These are phyloP conservation scores for Thecophora atra DNA, from an alignment of 2,888 invertebrate genomes.

Conservation along the genomic window DNA sequence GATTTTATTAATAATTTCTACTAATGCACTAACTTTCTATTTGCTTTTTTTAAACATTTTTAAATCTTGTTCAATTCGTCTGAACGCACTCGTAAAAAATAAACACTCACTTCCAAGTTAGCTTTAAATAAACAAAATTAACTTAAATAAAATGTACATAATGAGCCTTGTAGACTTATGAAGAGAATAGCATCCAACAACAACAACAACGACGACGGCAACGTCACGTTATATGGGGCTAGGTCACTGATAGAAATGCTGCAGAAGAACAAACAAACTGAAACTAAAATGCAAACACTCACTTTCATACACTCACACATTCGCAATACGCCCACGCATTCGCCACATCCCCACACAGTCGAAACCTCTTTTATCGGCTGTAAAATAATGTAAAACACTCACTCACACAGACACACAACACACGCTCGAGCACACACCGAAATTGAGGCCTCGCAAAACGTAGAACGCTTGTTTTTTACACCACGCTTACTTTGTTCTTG, in stretches of 20 bases:
- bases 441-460: conserved; percentile 21
- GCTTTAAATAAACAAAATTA: not conserved
- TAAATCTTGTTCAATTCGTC: too few relatives aligned
- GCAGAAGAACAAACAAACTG: conserved; percentile 27
- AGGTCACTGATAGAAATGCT: conserved; percentile 50
- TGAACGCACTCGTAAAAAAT: too few relatives aligned
- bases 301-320: conserved; percentile 2
- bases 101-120: not conserved
- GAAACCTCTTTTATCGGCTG: too few relatives aligned
- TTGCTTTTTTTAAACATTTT: too few relatives aligned
- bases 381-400: not conserved
- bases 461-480: not conserved
- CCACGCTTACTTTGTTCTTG: not conserved
- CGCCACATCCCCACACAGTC: not conserved
- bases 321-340: not conserved
- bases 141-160: not conserved
- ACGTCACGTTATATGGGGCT: conserved; percentile 53
- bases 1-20: too few relatives aligned
- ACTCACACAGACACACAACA: conserved; percentile 5
- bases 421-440: not conserved
- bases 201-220: not conserved
- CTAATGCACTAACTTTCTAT: too few relatives aligned
- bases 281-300: conserved; percentile 16
- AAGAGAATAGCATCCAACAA: too few relatives aligned
- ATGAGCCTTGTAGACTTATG: too few relatives aligned